Conservation (phyloP, 2,888 invertebrate species). For the Chymomyza fuscimana region DNA sequence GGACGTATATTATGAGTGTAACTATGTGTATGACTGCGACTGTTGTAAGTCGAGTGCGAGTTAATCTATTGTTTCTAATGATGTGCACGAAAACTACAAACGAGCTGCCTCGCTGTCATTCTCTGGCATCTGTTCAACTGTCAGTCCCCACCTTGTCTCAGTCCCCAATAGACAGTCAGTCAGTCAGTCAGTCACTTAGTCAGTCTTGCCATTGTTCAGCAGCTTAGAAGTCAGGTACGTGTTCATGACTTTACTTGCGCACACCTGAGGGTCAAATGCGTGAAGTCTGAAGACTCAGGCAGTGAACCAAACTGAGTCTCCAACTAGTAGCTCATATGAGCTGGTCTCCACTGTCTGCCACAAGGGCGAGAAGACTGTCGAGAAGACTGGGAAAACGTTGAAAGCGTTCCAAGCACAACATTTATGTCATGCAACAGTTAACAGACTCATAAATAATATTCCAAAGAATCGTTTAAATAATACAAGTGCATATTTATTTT, state of each 20-base stretch:
- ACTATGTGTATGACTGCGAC: conserved; percentile 16
- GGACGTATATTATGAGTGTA: conserved; percentile 17
- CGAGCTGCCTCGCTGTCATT: conserved; percentile 15
- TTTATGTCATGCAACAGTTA: conserved; percentile 56
- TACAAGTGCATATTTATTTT: conserved; percentile 42
- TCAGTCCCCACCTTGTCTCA: not conserved
- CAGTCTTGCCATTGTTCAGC: not conserved
- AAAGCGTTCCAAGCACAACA: conserved; percentile 40
- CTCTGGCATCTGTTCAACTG: conserved; percentile 16
- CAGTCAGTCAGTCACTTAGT: not conserved
- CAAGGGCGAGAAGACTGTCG: not conserved
- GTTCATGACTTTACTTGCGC: conserved; percentile 55
- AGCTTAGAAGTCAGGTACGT: conserved; percentile 22
- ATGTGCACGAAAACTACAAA: conserved; percentile 26
- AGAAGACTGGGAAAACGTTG: not conserved
- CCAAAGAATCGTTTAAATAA: conserved; percentile 66
- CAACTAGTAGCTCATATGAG: not conserved
- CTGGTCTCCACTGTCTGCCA: not conserved
- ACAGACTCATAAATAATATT: conserved; percentile 63
- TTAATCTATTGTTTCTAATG: conserved; percentile 20
- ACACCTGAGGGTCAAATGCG: conserved; percentile 60
- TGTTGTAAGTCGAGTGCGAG: not conserved
- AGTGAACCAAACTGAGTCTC: not conserved
- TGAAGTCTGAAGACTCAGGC: conserved; percentile 4
- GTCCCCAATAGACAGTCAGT: not conserved